Evolutionary conservation across 2,797 vertebrate species (phyloP).

Genomic region (Pseudocheirus occidentalis): DNA sequence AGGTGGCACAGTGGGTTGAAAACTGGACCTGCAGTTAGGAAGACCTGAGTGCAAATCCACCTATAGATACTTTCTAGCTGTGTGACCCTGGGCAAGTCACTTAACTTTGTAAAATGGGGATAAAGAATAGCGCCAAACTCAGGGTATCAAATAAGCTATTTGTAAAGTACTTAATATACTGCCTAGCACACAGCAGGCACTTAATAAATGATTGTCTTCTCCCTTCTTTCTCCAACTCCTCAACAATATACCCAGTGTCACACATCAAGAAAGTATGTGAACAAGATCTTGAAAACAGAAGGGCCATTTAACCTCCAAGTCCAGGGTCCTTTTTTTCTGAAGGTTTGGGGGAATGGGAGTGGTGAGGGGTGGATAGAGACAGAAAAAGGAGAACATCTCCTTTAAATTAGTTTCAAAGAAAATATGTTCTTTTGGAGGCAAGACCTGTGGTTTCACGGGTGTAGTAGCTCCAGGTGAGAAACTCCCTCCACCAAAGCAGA

Average conservation of each 20-base stretch:
- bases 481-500: not conserved
- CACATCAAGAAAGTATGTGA: not conserved
- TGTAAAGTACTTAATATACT: not conserved
- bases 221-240: not conserved
- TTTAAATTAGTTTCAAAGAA: not conserved
- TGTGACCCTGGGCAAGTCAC: not conserved
- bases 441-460: not conserved
- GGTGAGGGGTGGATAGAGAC: not conserved
- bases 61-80: not conserved
- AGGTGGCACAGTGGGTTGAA: not conserved
- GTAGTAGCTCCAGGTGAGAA: not conserved
- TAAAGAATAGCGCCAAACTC: not conserved
- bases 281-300: not conserved
- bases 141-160: not conserved
- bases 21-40: not conserved
- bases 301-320: not conserved
- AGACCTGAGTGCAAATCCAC: not conserved
- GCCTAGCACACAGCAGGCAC: not conserved
- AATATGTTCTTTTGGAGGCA: not conserved
- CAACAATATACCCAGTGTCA: not conserved
- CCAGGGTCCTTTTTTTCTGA: not conserved
- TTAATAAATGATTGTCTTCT: not conserved
- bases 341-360: not conserved
- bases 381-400: not conserved
- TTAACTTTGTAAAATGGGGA: not conserved